These are phyloP conservation scores for Mesoclemmys tuberculata DNA, from an alignment of 2,113 vertebrate species.

Conservation along the genomic window DNA sequence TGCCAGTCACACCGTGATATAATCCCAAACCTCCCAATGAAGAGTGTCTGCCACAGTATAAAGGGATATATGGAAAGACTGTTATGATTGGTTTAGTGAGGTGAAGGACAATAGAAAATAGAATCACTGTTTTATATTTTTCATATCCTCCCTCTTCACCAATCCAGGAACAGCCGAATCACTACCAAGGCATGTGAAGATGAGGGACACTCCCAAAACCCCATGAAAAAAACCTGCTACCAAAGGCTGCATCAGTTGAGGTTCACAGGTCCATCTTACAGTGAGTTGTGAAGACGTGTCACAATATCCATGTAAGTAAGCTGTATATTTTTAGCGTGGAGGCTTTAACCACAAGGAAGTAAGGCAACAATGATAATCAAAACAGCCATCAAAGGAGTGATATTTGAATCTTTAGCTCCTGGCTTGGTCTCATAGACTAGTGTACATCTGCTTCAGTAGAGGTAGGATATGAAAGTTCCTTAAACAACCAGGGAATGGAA, in stretches of 20 bases:
- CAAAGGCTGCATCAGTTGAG: neutral
- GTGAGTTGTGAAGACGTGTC: rapidly evolving
- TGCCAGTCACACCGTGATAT: neutral
- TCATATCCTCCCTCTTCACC: neutral
- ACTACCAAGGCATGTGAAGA: neutral
- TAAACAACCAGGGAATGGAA: neutral
- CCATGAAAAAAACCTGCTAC: neutral
- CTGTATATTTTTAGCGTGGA: neutral
- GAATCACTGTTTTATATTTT: neutral
- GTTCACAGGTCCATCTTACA: neutral
- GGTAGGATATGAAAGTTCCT: slow-evolving; percentile 5
- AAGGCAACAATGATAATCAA: neutral
- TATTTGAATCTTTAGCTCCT: neutral
- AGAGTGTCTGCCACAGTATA: neutral
- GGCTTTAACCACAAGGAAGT: neutral
- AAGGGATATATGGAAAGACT: rapidly evolving
- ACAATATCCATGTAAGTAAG: neutral
- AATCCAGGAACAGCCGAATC: neutral
- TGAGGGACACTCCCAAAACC: rapidly evolving
- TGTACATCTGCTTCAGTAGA: rapidly evolving
- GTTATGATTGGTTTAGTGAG: neutral
- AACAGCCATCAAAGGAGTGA: neutral
- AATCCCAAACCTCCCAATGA: neutral
- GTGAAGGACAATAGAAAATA: neutral
- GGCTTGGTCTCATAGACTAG: neutral